Conservation (phyloP, 1,140 invertebrate genomes). For the Metaphire vulgaris region DNA sequence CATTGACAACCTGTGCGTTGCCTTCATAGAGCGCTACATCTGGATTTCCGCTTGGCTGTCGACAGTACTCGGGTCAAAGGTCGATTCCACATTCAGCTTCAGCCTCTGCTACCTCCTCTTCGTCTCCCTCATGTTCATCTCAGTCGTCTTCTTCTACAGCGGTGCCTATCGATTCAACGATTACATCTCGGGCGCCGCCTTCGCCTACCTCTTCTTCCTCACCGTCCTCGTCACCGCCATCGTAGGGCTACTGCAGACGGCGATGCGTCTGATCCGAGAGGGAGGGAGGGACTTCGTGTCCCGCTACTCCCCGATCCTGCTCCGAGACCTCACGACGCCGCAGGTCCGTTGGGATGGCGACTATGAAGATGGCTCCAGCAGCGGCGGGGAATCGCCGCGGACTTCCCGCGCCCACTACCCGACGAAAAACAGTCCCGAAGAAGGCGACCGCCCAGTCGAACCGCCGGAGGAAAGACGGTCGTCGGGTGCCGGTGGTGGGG, state of each 20-base stretch:
- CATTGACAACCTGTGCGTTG: neutral
- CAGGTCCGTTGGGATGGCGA: neutral
- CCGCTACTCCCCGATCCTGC: neutral
- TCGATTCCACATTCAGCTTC: neutral
- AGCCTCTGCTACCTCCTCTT: neutral
- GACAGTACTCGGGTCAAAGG: neutral
- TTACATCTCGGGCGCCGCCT: neutral
- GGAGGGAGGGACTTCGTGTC: neutral
- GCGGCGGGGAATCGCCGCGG: too few species aligned
- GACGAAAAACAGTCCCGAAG: neutral
- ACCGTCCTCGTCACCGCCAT: neutral
- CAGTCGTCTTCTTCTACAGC: neutral
- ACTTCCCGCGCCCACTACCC: neutral
- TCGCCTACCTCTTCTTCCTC: neutral
- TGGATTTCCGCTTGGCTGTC: neutral
- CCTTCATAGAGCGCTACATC: neutral
- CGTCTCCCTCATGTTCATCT: neutral
- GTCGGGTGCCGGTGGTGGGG: too few species aligned
- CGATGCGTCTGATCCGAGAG: neutral
- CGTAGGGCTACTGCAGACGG: neutral
- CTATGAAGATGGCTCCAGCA: neutral
- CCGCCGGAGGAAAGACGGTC: neutral
- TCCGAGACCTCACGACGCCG: neutral
- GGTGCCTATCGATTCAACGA: neutral
- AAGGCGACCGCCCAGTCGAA: neutral